phyloP scores from a whole-genome alignment of 2,797 vertebrate species.

The Bucorvus abyssinicus region DNA sequence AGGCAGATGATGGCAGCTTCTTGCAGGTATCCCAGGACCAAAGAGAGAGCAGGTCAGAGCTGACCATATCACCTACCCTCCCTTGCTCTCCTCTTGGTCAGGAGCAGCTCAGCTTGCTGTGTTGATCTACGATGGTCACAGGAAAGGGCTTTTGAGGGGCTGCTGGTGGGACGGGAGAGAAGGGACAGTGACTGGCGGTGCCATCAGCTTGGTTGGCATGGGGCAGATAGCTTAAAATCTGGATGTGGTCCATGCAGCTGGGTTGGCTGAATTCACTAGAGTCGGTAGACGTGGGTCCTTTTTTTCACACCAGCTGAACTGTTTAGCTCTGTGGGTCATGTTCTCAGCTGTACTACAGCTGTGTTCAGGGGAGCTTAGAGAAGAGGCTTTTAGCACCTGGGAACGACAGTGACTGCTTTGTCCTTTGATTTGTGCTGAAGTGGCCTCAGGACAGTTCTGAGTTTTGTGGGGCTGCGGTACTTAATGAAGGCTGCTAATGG shows the following conservation, averaged over 20 bases:
- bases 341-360: not conserved
- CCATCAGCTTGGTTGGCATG: not conserved
- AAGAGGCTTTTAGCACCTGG: not conserved
- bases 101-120: not conserved
- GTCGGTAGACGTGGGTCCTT: not conserved
- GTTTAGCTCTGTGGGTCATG: not conserved
- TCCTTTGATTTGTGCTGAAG: not conserved
- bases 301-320: not conserved
- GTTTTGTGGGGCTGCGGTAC: not conserved
- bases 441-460: not conserved
- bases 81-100: not conserved
- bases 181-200: rapidly evolving
- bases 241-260: not conserved
- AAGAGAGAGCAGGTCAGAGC: not conserved
- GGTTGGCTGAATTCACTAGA: not conserved
- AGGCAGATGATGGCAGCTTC: not conserved
- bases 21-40: not conserved
- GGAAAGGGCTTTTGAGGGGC: not conserved
- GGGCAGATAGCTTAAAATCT: not conserved
- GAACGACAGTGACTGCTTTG: not conserved
- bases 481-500: not conserved
- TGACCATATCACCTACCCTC: not conserved
- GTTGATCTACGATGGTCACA: not conserved
- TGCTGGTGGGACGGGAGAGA: not conserved
- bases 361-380: not conserved